These are phyloP conservation scores for Acanthopleura granulata DNA, from an alignment of 2,888 invertebrate genomes.

Conservation along the genomic window DNA sequence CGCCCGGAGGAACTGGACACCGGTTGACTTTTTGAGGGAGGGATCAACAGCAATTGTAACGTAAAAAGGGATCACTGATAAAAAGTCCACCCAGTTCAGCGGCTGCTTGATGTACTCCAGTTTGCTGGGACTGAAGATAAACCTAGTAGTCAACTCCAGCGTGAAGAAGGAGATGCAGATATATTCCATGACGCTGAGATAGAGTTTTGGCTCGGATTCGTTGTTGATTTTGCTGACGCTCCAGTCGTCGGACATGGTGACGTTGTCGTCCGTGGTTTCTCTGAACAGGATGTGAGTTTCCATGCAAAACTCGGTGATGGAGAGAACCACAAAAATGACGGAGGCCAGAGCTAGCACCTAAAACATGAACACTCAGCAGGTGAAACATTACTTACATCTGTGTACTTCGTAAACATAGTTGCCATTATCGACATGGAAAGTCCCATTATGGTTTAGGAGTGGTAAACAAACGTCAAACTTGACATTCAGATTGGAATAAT, in stretches of 20 bases:
- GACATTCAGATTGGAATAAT: too few species aligned
- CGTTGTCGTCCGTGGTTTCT: slow-evolving; percentile 29
- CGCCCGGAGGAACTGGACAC: slow-evolving; percentile 63
- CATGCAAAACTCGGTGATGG: slow-evolving; percentile 61
- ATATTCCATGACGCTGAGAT: slow-evolving; percentile 54
- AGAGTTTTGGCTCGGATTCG: slow-evolving; percentile 24
- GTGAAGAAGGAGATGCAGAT: slow-evolving; percentile 81
- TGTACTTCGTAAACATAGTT: too few species aligned
- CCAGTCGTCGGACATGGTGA: slow-evolving; percentile 24
- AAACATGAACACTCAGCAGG: slow-evolving; percentile 21
- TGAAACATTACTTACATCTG: too few species aligned
- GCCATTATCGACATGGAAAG: too few species aligned
- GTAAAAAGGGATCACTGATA: slow-evolving; percentile 61
- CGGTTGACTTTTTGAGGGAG: slow-evolving; percentile 71
- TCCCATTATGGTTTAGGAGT: too few species aligned
- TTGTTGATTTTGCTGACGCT: slow-evolving; percentile 25
- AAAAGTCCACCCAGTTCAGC: slow-evolving; percentile 61
- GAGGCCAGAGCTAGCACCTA: slow-evolving; percentile 51
- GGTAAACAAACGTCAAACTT: too few species aligned
- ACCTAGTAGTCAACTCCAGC: slow-evolving; percentile 58
- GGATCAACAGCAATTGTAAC: slow-evolving; percentile 76
- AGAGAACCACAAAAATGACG: slow-evolving; percentile 58
- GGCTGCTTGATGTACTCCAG: slow-evolving; percentile 44
- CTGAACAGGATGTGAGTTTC: slow-evolving; percentile 60
- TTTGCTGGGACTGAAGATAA: slow-evolving; percentile 56